Base-by-base conservation (phyloP, 2,888 invertebrate genomes). In the Chironomus tentans region DNA sequence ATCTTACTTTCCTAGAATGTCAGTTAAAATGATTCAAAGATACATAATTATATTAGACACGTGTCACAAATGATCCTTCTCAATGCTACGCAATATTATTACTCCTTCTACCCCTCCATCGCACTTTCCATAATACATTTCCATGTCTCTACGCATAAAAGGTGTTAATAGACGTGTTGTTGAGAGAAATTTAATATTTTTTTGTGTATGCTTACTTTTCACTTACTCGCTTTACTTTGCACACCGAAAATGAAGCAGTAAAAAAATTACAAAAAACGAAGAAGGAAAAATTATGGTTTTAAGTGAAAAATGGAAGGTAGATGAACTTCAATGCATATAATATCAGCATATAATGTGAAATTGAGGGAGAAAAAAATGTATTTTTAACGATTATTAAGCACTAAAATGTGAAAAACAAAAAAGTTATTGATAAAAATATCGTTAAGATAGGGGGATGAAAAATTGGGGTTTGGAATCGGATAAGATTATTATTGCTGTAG, bases 31-130 rank as follows among this genome's bases (percentile, higher is more conserved):
- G 22, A 24, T 24, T 5, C 13, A 65, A 68, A 38, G 68, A 68
- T n/a, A 28, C 47, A 48, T 48, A 70, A 70, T 70, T 70, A 70
- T 48, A 70, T 46, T 13, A 70, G 22, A 48, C 70, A 70, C 70
- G 70, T 70, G 70, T 70, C 70, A 48, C 46, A 21, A 70, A 70
- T 47, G 48, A 70, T 70, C 48, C 47, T 21, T 15, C 15, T 56
- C 15, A 56, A 15, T 18, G 18, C n/a, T 56, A 56, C 56, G 56
- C 56, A 56, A 56, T 56, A 18, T 38, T 28, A 28, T 5, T 38
- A 38, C 38, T 38, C 38, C 38, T 38, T 38, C 38, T 10, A 38
- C 10, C 38, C 38, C 38, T 10, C 38, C 38, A 38, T 38, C 7
- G 4, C 10, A 38, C 38, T 38, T 38, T 38, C 2, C n/a, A n/a